Base-by-base conservation (phyloP, 2,797 vertebrate species). In the Echeneis naucrates region DNA sequence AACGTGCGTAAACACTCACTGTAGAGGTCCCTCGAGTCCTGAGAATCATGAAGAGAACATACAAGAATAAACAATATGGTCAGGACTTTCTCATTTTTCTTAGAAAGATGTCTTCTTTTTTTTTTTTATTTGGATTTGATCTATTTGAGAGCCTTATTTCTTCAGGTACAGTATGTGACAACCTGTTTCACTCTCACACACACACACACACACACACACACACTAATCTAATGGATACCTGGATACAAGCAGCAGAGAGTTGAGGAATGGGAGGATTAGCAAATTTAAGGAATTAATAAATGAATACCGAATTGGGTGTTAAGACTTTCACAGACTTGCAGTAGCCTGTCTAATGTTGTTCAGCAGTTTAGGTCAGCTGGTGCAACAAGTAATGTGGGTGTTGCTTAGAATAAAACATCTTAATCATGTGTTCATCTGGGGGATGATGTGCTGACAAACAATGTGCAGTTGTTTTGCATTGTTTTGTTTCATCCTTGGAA, bases 1-100 rank as follows among this genome's bases (percentile, higher is more conserved):
- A 99, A 98, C 4, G 90, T 94, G 10, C 97, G 94, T n/a, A 99
- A 87, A 74, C 97, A 99, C 68, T 97, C 96, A 0, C 95, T 95
- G 86, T 98, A 99, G 30, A 99, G 93, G 51, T 98, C 96, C 0
- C 77, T 83, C 0, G 96, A 95, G 8, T 93, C 94, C 97, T 99
- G 85, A 0, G n/a, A 32, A 68, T 35, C 11, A 74, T 0, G 63
- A 0, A 37, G 30, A 4, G 14, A 2, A 64, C 48, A 55, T 26
- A 60, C 19, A 27, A 33, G 11, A n/a, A 26, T 17, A 0, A 2
- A 17, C 11, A 5, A 54, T 10, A n/a, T 47, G 10, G 19, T 7
- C 17, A 42, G 23, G 32, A 44, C 52, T 53, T 53, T 14, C 19
- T 44, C 3, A 2, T 47, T 23, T 21, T 47, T 23, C 0, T 17